phyloP scores from a whole-genome alignment of 2,113 vertebrate genomes.

The Laticauda colubrina region DNA sequence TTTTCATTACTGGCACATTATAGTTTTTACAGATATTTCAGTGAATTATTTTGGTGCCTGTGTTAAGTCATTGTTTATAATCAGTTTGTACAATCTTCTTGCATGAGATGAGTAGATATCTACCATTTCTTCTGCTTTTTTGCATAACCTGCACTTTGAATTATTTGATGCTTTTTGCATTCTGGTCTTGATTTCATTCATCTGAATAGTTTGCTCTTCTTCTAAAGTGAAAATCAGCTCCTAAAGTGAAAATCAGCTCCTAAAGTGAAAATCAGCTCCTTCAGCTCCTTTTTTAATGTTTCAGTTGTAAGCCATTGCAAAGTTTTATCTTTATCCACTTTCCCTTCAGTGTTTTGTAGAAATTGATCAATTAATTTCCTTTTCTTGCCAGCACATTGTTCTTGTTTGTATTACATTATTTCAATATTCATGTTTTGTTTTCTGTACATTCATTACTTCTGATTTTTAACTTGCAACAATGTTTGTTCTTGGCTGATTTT shows the following conservation, averaged over 20 bases:
- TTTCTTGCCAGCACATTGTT: not conserved
- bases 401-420: not conserved
- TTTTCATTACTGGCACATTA: not conserved
- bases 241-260: not conserved
- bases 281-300: not conserved
- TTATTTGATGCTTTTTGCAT: not conserved
- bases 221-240: not conserved
- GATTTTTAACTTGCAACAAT: not conserved
- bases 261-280: not conserved
- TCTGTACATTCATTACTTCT: not conserved
- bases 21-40: not conserved
- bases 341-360: not conserved
- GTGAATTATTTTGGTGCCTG: not conserved
- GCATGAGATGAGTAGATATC: not conserved
- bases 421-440: not conserved
- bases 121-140: not conserved
- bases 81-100: not conserved
- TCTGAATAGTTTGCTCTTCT: not conserved
- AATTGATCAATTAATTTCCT: not conserved
- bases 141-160: not conserved
- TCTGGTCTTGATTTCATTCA: not conserved
- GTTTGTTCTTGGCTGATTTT: not conserved
- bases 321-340: not conserved
- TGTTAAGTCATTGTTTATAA: not conserved
- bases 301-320: not conserved